Base-by-base conservation (phyloP, 2,888 invertebrate species). In the Eumerus sabulonum region DNA sequence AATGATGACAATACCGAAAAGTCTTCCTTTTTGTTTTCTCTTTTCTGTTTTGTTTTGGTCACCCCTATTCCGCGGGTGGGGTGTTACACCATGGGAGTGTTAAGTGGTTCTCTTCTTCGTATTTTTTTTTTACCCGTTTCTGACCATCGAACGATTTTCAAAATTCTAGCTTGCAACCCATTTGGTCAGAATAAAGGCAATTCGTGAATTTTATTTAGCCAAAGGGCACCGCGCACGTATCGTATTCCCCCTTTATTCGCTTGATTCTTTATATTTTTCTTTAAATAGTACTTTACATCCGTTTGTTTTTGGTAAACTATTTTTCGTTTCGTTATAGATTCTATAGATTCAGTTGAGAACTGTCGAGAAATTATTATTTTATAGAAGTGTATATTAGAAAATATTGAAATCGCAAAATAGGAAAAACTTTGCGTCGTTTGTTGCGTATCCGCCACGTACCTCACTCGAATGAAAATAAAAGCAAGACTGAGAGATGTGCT, bases 361-460 rank as follows among this genome's bases (percentile, higher is more conserved):
- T 27, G 27, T 27, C 27, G 27, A 27, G n/a, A n/a, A n/a, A n/a
- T n/a, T 27, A 4, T 7, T 27, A 4, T 27, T 27, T 27, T 27
- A 27, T 4, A 27, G 27, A 4, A 7, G 27, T 4, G 7, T 27
- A 27, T 27, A 7, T 27, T n/a, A n/a, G n/a, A 44, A 57, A 72
- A 60, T 62, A 67, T 70, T 60, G 66, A 66, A 42, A 53, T 77
- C 77, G 77, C 77, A 77, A 27, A n/a, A n/a, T n/a, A n/a, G n/a
- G n/a, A n/a, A n/a, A n/a, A 73, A 73, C 57, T 73, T 57, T 68
- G 73, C 73, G 72, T 73, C 77, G 77, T 73, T n/a, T 68, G 73
- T 73, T 68, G 60, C 73, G 64, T 59, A 59, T 68, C 62, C 68
- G 79, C 68, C 79, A 79, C 73, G 79, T 70, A 79, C 67, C 77